phyloP scores from a whole-genome alignment of 2,113 vertebrate genomes.

The Choloepus hoffmanni region DNA sequence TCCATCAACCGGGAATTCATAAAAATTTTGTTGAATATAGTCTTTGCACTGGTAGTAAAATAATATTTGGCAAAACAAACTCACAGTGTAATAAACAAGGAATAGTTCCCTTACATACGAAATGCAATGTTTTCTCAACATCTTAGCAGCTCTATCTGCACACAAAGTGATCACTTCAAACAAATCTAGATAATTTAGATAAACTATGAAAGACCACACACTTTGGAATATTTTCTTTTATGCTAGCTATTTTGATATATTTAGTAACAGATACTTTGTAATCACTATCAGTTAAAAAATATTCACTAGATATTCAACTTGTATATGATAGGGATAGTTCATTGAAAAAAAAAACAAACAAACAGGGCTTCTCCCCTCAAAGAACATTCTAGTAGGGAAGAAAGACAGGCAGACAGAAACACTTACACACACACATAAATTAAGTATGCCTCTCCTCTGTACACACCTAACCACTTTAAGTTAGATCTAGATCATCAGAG shows the following conservation, averaged over 20 bases:
- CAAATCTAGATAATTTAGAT: neutral
- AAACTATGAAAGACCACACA: neutral
- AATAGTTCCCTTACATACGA: neutral
- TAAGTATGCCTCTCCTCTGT: neutral
- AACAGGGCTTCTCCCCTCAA: neutral
- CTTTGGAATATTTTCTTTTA: neutral
- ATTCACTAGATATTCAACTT: neutral
- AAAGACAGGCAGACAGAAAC: neutral
- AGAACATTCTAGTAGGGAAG: neutral
- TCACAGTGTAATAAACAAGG: neutral
- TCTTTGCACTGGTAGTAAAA: neutral
- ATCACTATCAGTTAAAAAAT: neutral
- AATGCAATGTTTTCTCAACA: neutral
- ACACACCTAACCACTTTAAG: neutral
- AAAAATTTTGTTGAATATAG: neutral
- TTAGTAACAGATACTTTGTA: conserved; percentile 19
- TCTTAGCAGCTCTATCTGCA: neutral
- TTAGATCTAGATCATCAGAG: neutral
- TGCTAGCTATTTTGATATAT: neutral
- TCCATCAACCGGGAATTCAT: conserved; percentile 2
- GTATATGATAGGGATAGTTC: neutral
- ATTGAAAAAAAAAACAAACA: neutral
- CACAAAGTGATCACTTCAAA: neutral
- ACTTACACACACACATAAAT: neutral
- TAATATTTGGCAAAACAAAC: neutral